Percentiles rank a stretch among this genome's conserved stretches.
These are phyloP conservation scores for Indicator maculatus DNA, from an alignment of 2,113 vertebrate species.

Conservation along the genomic window DNA sequence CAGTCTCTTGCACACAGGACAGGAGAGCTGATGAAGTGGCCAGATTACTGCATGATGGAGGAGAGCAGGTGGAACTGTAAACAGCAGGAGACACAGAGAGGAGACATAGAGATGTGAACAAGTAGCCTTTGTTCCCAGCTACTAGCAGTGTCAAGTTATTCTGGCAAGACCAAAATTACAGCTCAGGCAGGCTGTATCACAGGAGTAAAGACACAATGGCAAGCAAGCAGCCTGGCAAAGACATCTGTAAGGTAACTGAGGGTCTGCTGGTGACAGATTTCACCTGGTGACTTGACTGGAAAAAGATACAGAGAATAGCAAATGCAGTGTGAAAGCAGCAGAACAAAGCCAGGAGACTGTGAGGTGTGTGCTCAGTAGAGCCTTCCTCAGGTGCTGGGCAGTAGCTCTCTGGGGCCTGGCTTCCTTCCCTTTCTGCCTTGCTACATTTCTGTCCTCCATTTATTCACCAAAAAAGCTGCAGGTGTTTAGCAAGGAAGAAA, in stretches of 20 bases:
- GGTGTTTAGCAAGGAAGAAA: background rate
- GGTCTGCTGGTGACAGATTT: background rate
- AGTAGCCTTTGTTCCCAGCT: slow-evolving; percentile 37
- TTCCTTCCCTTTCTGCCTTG: background rate
- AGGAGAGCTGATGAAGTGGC: background rate
- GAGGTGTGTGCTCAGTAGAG: rapidly evolving
- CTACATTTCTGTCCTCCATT: background rate
- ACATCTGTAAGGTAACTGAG: background rate
- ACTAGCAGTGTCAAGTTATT: background rate
- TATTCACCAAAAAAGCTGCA: background rate
- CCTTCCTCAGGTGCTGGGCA: rapidly evolving
- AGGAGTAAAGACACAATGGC: background rate
- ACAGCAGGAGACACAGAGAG: background rate
- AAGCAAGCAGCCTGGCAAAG: background rate
- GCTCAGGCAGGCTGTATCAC: background rate
- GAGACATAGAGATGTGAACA: background rate
- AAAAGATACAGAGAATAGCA: background rate
- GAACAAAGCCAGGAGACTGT: background rate
- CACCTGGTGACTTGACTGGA: background rate
- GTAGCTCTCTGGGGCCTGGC: background rate
- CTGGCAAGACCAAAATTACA: slow-evolving; percentile 24
- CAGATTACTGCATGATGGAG: background rate
- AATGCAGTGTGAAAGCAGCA: background rate
- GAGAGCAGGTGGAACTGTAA: background rate
- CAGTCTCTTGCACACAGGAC: background rate